phyloP scores from a whole-genome alignment of 1,140 invertebrate genomes.

The Mya arenaria region DNA sequence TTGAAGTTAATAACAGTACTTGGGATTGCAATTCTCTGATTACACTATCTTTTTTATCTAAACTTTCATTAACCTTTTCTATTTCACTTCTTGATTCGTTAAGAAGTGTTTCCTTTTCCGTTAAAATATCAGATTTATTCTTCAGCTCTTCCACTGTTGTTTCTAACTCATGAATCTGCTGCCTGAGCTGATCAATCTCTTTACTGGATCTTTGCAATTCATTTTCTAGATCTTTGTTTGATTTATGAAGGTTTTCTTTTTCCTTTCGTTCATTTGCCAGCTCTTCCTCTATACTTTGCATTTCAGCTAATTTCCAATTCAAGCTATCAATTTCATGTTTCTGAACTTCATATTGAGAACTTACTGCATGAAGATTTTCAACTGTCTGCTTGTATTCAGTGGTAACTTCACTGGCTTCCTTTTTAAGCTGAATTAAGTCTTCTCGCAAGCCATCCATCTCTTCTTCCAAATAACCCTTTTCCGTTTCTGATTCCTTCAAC shows the following conservation, averaged over 20 bases:
- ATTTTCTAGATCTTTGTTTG: neutral
- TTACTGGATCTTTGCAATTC: constrained; percentile 6
- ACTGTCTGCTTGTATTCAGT: constrained; percentile 18
- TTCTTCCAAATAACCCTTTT: constrained; percentile 68
- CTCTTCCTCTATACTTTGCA: constrained; percentile 70
- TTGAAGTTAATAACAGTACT: neutral
- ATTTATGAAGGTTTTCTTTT: neutral
- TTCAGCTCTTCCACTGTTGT: neutral
- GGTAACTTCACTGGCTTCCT: constrained; percentile 49
- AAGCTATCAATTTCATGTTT: constrained; percentile 69
- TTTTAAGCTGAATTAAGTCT: constrained; percentile 63
- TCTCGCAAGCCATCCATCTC: constrained; percentile 74
- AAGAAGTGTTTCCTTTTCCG: constrained; percentile 25
- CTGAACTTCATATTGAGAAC: constrained; percentile 38
- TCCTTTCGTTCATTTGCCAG: constrained; percentile 59
- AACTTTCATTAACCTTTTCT: constrained; percentile 8
- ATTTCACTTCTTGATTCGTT: constrained; percentile 27
- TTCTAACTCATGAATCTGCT: neutral
- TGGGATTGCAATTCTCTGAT: constrained; percentile 19
- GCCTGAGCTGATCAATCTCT: constrained; percentile 2
- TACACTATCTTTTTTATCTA: constrained; percentile 20
- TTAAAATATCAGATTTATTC: neutral
- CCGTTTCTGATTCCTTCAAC: constrained; percentile 60
- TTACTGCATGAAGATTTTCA: constrained; percentile 26
- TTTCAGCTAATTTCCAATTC: constrained; percentile 75